phyloP scores from a whole-genome alignment of 1,140 invertebrate genomes.

The Nixonia krombeini region DNA sequence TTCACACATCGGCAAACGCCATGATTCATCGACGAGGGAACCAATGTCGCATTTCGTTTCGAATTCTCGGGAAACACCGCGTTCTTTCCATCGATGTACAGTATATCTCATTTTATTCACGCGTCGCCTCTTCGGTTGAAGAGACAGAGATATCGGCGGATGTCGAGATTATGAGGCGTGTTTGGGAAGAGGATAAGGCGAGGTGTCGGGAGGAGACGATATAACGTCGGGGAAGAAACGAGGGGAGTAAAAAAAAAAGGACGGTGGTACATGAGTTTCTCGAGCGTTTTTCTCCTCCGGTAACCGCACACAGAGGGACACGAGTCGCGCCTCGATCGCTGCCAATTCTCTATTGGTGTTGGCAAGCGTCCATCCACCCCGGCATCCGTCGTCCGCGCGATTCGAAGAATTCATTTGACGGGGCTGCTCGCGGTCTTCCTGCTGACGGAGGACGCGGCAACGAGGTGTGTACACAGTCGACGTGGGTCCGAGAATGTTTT shows the following conservation, averaged over 20 bases:
- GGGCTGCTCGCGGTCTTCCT: conserved; percentile 20
- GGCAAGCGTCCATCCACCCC: conserved; percentile 51
- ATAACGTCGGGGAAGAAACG: neutral
- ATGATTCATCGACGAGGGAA: no score
- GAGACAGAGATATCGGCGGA: no score
- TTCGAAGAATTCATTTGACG: conserved; percentile 29
- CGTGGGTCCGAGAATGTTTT: conserved; percentile 14
- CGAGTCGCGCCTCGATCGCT: conserved; percentile 48
- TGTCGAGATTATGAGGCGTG: no score
- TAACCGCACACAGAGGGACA: conserved; percentile 19
- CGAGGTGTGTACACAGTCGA: conserved; percentile 26
- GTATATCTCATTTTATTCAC: no score
- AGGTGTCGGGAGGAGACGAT: neutral
- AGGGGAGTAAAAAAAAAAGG: neutral
- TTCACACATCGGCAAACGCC: no score
- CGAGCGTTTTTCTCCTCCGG: neutral
- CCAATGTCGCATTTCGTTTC: no score
- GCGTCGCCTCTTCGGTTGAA: no score
- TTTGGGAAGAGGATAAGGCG: no score
- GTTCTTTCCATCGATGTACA: no score
- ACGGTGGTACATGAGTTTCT: neutral
- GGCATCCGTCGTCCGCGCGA: conserved; percentile 1
- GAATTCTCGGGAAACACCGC: no score
- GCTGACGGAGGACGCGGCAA: conserved; percentile 13
- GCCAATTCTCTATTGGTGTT: conserved; percentile 56